Conservation (phyloP, 2,888 invertebrate genomes). For the Eutolmus rufibarbis region DNA sequence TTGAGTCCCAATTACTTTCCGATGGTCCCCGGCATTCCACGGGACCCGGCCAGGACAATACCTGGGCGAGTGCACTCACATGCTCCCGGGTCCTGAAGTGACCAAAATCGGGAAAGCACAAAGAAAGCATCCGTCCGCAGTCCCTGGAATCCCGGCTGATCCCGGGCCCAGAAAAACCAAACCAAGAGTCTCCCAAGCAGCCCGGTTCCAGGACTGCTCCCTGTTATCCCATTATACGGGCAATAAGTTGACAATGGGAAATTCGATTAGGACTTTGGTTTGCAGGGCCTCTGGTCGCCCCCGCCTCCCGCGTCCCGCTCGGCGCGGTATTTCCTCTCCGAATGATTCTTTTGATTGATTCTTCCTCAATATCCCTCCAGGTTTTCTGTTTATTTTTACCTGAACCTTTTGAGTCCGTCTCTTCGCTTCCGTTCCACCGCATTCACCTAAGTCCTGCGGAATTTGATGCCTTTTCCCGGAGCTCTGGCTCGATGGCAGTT, state of each 20-base stretch:
- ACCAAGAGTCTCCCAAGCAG: neutral
- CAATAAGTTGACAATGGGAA: slow-evolving; percentile 48
- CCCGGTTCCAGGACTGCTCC: neutral
- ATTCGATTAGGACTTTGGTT: slow-evolving; percentile 45
- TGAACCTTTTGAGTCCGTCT: neutral
- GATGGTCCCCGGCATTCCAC: slow-evolving; percentile 1
- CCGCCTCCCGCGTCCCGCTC: neutral
- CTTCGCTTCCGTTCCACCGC: neutral
- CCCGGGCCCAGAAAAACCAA: neutral
- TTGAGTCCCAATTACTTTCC: slow-evolving; percentile 25
- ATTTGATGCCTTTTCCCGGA: neutral
- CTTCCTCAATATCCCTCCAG: slow-evolving; percentile 15
- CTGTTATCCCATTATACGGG: slow-evolving; percentile 48
- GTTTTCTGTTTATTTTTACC: slow-evolving; percentile 28
- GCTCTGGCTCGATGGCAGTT: neutral
- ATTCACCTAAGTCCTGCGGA: neutral
- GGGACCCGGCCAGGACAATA: neutral
- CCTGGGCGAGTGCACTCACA: slow-evolving; percentile 21
- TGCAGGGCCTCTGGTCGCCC: neutral
- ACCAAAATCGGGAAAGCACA: slow-evolving; percentile 27
- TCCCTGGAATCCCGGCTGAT: neutral
- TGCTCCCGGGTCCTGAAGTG: neutral
- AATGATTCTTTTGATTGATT: slow-evolving; percentile 23
- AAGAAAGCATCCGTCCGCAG: neutral
- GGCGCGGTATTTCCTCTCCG: neutral